Evolutionary conservation across 2,888 invertebrate species (phyloP).

Genomic region (Ormyrus nitidulus): DNA sequence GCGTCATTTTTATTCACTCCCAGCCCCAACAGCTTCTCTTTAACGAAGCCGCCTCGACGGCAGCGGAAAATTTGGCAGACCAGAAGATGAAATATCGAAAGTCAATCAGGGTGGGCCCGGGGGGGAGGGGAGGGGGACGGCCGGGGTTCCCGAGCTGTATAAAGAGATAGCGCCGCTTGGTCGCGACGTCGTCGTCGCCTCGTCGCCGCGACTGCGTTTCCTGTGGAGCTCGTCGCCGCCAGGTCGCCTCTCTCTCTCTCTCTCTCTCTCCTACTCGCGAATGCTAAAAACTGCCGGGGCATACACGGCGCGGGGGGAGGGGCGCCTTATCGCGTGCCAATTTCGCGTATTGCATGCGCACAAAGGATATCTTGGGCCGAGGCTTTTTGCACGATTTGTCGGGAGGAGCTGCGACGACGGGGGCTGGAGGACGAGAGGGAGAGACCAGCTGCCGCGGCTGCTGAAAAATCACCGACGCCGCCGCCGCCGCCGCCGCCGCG

Average conservation of each 20-base stretch:
- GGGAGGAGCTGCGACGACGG: background rate
- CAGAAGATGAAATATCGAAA: background rate
- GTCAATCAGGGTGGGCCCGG: background rate
- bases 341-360: slow-evolving; percentile 6
- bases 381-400: background rate
- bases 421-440: background rate
- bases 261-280: background rate
- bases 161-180: slow-evolving; percentile 35
- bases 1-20: too few relatives aligned
- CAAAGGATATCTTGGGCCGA: background rate
- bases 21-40: too few relatives aligned
- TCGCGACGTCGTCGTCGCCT: slow-evolving; percentile 42
- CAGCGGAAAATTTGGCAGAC: background rate
- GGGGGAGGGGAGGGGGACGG: background rate
- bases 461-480: too few relatives aligned
- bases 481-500: too few relatives aligned
- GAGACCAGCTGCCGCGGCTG: background rate
- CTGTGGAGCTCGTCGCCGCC: slow-evolving; percentile 50
- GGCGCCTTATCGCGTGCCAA: slow-evolving; percentile 46
- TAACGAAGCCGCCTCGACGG: too few relatives aligned
- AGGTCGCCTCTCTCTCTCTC: slow-evolving; percentile 27
- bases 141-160: too few relatives aligned
- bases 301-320: background rate
- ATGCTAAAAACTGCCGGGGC: slow-evolving; percentile 37
- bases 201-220: slow-evolving; percentile 42